Conservation (phyloP, 1,140 invertebrate species). For the Dreissena polymorpha region DNA sequence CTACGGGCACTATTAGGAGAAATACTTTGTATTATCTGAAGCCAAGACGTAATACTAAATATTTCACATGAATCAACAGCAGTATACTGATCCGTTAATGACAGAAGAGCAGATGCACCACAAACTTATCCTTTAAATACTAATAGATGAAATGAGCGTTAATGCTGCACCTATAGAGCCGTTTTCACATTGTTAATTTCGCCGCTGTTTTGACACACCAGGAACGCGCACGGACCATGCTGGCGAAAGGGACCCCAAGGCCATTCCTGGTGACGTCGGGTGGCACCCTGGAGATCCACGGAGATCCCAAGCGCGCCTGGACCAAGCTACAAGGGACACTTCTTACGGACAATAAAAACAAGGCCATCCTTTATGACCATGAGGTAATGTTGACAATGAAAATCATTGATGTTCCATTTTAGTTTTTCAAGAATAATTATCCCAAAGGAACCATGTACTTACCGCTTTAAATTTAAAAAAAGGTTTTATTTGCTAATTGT, state of each 20-base stretch:
- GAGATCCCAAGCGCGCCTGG: constrained; percentile 58
- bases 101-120: too few relatives aligned
- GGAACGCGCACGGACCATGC: constrained; percentile 15
- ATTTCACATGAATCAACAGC: too few relatives aligned
- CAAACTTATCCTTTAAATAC: too few relatives aligned
- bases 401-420: not conserved
- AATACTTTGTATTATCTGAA: too few relatives aligned
- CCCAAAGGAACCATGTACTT: not conserved
- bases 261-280: constrained; percentile 49
- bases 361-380: constrained; percentile 18
- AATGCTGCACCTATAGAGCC: too few relatives aligned
- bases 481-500: not conserved
- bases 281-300: constrained; percentile 63
- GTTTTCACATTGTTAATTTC: too few relatives aligned
- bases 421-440: not conserved
- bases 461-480: not conserved
- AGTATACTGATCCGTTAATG: too few relatives aligned
- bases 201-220: too few relatives aligned
- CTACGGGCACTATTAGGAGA: too few relatives aligned
- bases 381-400: not conserved
- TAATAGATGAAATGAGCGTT: too few relatives aligned
- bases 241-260: constrained; percentile 30
- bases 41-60: too few relatives aligned
- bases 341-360: constrained; percentile 14
- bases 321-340: constrained; percentile 62